Percentiles rank a stretch among this genome's conserved stretches.
Evolutionary conservation across 2,797 vertebrate genomes (phyloP).

Genomic region (Todus mexicanus): DNA sequence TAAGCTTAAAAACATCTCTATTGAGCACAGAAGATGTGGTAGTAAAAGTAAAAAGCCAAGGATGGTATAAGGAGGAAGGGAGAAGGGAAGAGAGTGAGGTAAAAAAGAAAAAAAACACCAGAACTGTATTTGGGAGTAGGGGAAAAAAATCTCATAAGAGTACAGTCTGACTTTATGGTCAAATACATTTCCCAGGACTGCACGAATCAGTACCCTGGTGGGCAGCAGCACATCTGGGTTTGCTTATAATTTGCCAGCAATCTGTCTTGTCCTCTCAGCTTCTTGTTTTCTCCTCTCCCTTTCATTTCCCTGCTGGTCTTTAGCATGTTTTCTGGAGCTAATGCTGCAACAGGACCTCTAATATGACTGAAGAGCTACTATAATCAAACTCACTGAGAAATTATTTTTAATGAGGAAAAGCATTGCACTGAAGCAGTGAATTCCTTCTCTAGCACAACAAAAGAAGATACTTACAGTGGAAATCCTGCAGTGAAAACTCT

Average conservation of each 20-base stretch:
- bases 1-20: not conserved
- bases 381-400: not conserved
- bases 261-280: conserved; percentile 29
- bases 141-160: conserved; percentile 21
- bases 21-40: not conserved
- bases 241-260: conserved; percentile 58
- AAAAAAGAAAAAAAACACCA: not conserved
- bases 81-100: not conserved
- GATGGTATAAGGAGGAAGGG: not conserved
- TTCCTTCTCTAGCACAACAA: conserved; percentile 7
- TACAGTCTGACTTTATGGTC: conserved; percentile 19
- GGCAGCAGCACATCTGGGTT: conserved; percentile 19
- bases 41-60: not conserved
- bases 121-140: not conserved
- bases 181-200: conserved; percentile 52
- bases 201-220: not conserved
- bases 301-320: conserved; percentile 4
- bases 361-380: conserved; percentile 23
- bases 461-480: conserved; percentile 16
- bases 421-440: not conserved
- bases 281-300: not conserved
- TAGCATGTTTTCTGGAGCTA: not conserved
- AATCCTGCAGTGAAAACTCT: conserved; percentile 59
- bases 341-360: not conserved
- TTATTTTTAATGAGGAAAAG: conserved; percentile 53